phyloP scores from a whole-genome alignment of 2,113 vertebrate genomes.

The Beaufortia kweichowensis region DNA sequence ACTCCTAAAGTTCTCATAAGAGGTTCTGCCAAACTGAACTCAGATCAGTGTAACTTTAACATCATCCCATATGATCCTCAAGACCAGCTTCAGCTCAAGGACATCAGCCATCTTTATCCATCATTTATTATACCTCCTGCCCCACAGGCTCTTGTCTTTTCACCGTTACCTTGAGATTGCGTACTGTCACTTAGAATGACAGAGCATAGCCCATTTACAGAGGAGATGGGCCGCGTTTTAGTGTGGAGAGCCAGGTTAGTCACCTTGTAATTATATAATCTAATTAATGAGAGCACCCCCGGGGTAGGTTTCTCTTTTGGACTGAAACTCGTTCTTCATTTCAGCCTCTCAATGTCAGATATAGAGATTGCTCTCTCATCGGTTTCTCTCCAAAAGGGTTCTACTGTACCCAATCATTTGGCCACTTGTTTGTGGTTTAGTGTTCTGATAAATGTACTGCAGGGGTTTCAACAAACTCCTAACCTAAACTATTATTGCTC shows the following conservation, averaged over 20 bases:
- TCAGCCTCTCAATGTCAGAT: constrained; percentile 52
- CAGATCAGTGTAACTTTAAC: constrained; percentile 17
- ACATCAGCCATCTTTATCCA: constrained; percentile 50
- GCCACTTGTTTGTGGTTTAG: not conserved
- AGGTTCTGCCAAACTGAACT: constrained; percentile 24
- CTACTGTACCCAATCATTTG: not conserved
- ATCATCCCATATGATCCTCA: constrained; percentile 34
- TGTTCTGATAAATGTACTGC: not conserved
- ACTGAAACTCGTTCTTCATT: constrained; percentile 47
- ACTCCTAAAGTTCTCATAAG: constrained; percentile 20
- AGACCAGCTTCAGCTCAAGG: constrained; percentile 36
- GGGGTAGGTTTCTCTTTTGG: constrained; percentile 46
- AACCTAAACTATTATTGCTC: too few relatives aligned
- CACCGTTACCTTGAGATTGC: constrained; percentile 31
- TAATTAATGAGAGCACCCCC: constrained; percentile 57
- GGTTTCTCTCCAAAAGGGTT: constrained; percentile 25
- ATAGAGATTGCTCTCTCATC: constrained; percentile 40
- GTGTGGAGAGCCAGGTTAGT: constrained; percentile 41
- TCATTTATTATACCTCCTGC: constrained; percentile 56
- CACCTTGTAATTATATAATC: constrained; percentile 57
- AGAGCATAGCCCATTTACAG: constrained; percentile 35
- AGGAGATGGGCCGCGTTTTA: constrained; percentile 44
- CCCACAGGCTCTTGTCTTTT: constrained; percentile 36
- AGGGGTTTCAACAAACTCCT: too few relatives aligned
- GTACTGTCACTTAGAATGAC: constrained; percentile 49